Percentiles rank a stretch among this genome's conserved stretches.
phyloP scores from a whole-genome alignment of 2,113 vertebrate species.

The Illadopsis cleaveri region DNA sequence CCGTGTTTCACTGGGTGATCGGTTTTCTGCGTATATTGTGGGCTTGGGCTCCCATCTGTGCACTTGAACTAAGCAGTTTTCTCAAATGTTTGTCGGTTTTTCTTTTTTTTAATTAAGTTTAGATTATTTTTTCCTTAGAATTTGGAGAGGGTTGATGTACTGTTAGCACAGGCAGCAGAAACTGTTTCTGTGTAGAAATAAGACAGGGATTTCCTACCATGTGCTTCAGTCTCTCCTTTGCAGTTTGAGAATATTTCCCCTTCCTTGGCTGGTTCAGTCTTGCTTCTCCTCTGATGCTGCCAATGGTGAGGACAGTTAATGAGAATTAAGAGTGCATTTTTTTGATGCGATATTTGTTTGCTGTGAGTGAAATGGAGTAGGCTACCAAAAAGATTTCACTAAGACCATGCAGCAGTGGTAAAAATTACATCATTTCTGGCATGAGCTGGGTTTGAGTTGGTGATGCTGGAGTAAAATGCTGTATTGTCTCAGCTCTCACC shows the following conservation, averaged over 20 bases:
- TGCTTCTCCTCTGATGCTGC: not conserved
- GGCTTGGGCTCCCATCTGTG: conserved; percentile 37
- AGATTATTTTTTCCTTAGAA: conserved; percentile 27
- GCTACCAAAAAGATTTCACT: not conserved
- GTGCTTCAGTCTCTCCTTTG: conserved; percentile 25
- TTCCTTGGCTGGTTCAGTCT: not conserved
- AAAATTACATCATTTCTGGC: not conserved
- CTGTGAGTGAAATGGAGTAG: not conserved
- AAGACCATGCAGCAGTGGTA: not conserved
- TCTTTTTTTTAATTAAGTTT: conserved; percentile 22
- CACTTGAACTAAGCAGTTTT: conserved; percentile 25
- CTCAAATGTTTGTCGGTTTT: not conserved
- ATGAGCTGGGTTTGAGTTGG: not conserved
- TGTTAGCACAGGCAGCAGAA: not conserved
- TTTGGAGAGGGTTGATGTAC: not conserved
- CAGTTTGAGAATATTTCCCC: not conserved
- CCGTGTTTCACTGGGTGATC: not conserved
- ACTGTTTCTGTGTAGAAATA: not conserved
- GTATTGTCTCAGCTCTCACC: not conserved
- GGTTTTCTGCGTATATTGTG: conserved; percentile 5
- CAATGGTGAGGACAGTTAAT: not conserved
- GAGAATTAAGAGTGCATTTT: not conserved
- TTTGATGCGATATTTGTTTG: not conserved
- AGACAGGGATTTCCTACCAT: conserved; percentile 24
- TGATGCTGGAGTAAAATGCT: not conserved